A percentile compares a stretch with the other conserved stretches of the same genome.
phyloP scores from a whole-genome alignment of 1,140 invertebrate species.

The Sycobia sp. region DNA sequence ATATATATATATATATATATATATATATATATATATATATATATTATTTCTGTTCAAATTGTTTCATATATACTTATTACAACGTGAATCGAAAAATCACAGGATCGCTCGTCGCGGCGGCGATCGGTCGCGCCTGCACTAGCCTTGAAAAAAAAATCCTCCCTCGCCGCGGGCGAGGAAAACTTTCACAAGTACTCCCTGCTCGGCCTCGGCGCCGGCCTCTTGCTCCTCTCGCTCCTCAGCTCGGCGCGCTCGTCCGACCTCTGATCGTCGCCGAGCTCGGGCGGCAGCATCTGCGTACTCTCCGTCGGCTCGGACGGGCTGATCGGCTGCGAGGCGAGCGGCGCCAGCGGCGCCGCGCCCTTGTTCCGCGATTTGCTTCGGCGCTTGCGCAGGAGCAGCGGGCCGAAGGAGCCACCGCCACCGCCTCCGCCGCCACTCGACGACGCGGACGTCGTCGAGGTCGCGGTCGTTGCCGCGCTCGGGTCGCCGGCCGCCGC shows the following conservation, averaged over 20 bases:
- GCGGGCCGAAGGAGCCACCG: conserved; percentile 61
- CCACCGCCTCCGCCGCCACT: neutral
- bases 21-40: neutral
- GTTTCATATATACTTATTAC: too few species aligned
- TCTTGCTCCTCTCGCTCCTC: conserved; percentile 48
- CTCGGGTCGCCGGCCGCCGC: neutral
- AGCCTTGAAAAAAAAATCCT: conserved; percentile 29
- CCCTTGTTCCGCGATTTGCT: conserved; percentile 73
- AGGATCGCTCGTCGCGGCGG: conserved; percentile 4
- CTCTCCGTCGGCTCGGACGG: conserved; percentile 55
- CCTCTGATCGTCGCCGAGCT: conserved; percentile 35
- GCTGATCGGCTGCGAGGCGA: conserved; percentile 58
- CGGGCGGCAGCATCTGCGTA: conserved; percentile 53
- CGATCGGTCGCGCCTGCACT: conserved; percentile 28
- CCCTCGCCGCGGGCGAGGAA: conserved; percentile 13
- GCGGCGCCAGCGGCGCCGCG: conserved; percentile 69
- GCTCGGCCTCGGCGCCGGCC: conserved; percentile 54
- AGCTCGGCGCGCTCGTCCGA: conserved; percentile 43
- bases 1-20: neutral
- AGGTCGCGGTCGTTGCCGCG: neutral
- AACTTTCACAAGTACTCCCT: conserved; percentile 61
- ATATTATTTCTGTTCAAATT: too few species aligned
- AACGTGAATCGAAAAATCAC: conserved; percentile 27
- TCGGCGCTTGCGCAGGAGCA: conserved; percentile 71
- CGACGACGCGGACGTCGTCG: too few species aligned